phyloP scores from a whole-genome alignment of 2,797 vertebrate species.

The Ispidina picta region DNA sequence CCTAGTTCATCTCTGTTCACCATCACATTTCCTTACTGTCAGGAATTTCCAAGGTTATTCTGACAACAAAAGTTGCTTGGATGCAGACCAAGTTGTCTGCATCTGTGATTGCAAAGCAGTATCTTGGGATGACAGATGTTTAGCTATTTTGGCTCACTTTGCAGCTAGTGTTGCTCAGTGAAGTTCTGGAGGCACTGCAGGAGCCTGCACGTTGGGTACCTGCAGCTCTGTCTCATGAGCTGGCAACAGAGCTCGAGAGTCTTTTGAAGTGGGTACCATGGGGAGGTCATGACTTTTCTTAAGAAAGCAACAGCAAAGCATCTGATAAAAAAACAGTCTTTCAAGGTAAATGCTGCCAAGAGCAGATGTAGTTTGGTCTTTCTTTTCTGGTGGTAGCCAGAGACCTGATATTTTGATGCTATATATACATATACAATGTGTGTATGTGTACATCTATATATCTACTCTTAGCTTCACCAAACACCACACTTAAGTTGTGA shows the following conservation, averaged over 20 bases:
- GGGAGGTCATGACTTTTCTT: neutral
- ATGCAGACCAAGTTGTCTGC: conserved; percentile 11
- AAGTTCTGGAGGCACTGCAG: conserved; percentile 17
- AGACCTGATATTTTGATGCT: neutral
- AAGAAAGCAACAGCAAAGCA: neutral
- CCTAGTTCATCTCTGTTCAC: neutral
- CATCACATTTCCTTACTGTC: neutral
- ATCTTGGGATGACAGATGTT: conserved; percentile 7
- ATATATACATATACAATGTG: neutral
- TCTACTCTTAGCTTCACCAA: neutral
- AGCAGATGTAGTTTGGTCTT: neutral
- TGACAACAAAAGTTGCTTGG: conserved; percentile 14
- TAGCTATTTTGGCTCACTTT: conserved; percentile 14
- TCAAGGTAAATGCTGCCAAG: neutral
- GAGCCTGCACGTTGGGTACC: neutral
- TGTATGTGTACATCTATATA: neutral
- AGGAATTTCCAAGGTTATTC: conserved; percentile 46
- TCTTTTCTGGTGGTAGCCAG: neutral
- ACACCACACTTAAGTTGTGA: neutral
- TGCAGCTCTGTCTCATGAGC: neutral
- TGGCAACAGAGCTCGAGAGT: neutral
- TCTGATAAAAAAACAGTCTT: neutral
- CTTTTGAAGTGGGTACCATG: neutral
- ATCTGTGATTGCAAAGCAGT: conserved; percentile 11
- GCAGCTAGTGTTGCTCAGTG: neutral